Conservation (phyloP, 2,113 vertebrate species). For the Verasper variegatus region DNA sequence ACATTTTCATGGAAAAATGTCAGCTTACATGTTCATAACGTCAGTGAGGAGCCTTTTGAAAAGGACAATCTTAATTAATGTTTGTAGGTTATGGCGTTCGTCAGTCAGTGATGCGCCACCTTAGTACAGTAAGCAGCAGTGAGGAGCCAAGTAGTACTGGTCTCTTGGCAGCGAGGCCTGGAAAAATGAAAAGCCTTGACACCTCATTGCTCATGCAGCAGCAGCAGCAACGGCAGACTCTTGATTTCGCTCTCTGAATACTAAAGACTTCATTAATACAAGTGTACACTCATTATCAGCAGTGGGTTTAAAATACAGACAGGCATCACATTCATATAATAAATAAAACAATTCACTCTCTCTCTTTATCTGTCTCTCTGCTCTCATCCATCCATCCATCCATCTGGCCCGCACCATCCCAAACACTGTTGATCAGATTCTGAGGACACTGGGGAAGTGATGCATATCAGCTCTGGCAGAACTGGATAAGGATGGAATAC, state of each 20-base stretch:
- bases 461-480: conserved; percentile 1
- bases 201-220: conserved; percentile 2
- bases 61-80: not conserved
- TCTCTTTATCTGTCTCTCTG: not conserved
- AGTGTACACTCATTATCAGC: not conserved
- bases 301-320: not conserved
- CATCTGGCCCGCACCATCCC: conserved; percentile 13
- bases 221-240: not conserved
- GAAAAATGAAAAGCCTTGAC: conserved; percentile 6
- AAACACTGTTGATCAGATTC: conserved; percentile 27
- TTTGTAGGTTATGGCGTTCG: not conserved
- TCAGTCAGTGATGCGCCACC: not conserved
- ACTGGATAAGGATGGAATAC: not conserved
- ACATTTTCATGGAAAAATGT: not conserved
- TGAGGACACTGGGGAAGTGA: not conserved
- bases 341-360: not conserved
- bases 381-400: conserved; percentile 17
- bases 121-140: not conserved
- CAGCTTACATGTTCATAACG: not conserved
- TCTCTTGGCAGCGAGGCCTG: conserved; percentile 19
- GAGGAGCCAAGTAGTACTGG: conserved; percentile 12
- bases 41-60: not conserved
- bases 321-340: not conserved
- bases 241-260: conserved; percentile 15
- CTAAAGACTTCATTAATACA: conserved; percentile 10